Evolutionary conservation across 2,888 invertebrate species (phyloP), one percentile per base, ranked within the genome.

Genomic region (Odontothrips loti): DNA sequence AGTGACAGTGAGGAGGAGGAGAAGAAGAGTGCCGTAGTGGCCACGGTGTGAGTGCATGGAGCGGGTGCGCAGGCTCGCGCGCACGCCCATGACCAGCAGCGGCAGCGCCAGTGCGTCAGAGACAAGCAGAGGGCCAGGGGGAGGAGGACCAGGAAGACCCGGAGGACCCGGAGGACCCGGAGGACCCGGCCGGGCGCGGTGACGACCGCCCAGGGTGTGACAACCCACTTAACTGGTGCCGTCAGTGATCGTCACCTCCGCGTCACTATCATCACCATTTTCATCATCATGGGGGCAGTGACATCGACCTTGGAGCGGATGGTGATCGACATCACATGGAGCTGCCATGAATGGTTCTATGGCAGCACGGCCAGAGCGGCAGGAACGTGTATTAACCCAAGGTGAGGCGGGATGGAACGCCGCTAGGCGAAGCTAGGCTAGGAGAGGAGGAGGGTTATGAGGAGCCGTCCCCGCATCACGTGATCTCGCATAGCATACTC

Each of bases 301-400:
- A 75, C 68, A n/a, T 75, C 68, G 27, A 75, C 68, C 68, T 27
- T 75, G 68, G 68, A 75, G 68, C 23, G 68, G 68, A 23, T 75
- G 68, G 68, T 75, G 23, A 75, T 75, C 68, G 68, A 75, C 68
- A 27, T 75, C 23, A 27, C 68, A 12, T 75, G 68, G 68, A 27
- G 23, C 12, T 75, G 68, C 68, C 68, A 75, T 75, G 68, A 75
- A 75, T 75, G 68, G 68, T 27, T 75, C 68, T 75, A 75, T 12
- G 68, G 68, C 68, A 75, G 68, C 68, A 27, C 68, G 27, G 10
- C 68, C 68, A 27, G 68, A 8, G 68, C 68, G 2, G 6, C 58
- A 15, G 68, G 68, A 27, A 8, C 68, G 68, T 75, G 68, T 27
- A 75, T 8, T 27, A 23, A 27, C 27, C 68, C 68, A 75, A 75